These are phyloP conservation scores for Pachyramphus minor DNA, from an alignment of 2,113 vertebrate genomes.

Conservation along the genomic window DNA sequence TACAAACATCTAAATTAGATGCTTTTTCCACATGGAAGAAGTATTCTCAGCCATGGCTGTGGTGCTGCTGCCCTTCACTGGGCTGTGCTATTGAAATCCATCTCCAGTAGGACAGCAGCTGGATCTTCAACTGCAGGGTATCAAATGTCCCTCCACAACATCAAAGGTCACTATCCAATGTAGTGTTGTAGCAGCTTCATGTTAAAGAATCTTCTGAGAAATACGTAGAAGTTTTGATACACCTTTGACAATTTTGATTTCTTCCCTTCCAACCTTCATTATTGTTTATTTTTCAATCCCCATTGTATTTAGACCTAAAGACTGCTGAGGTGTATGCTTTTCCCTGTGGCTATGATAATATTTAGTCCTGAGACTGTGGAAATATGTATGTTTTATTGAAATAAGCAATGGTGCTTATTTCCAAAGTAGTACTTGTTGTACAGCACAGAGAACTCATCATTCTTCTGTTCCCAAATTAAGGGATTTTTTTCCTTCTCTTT, in stretches of 20 bases:
- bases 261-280: not conserved
- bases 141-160: not conserved
- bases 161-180: not conserved
- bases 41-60: not conserved
- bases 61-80: not conserved
- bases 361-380: not conserved
- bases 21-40: not conserved
- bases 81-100: not conserved
- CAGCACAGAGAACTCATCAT: not conserved
- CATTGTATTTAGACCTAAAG: not conserved
- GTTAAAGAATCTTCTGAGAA: not conserved
- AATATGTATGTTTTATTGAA: not conserved
- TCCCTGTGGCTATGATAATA: not conserved
- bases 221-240: not conserved
- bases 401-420: not conserved
- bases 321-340: not conserved
- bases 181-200: not conserved
- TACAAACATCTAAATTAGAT: not conserved
- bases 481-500: not conserved
- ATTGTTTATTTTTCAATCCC: not conserved
- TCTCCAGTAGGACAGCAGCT: not conserved
- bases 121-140: rapidly evolving
- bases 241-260: not conserved
- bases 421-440: not conserved
- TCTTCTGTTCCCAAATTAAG: not conserved